Evolutionary conservation across 2,797 vertebrate genomes (phyloP).

Genomic region (Acanthornis magna): DNA sequence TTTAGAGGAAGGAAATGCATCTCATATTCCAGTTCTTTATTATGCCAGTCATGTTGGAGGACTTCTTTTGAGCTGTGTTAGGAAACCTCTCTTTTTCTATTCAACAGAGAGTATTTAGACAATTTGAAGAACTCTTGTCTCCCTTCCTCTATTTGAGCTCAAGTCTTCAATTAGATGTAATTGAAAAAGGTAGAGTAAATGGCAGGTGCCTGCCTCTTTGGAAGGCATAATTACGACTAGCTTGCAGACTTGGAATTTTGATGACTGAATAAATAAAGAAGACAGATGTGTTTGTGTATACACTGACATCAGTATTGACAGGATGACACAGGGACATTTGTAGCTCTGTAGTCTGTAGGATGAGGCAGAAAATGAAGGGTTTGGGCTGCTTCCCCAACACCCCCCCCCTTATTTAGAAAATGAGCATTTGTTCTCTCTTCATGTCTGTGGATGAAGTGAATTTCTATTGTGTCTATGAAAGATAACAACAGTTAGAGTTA

Average conservation of each 20-base stretch:
- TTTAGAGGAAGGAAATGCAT: neutral
- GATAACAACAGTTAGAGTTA: neutral
- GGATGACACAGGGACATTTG: neutral
- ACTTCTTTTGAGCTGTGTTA: neutral
- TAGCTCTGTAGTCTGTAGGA: neutral
- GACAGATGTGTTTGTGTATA: conserved; percentile 25
- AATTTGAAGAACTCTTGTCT: conserved; percentile 60
- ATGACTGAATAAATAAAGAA: conserved; percentile 54
- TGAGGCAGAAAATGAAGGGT: neutral
- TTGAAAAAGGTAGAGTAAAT: conserved; percentile 50
- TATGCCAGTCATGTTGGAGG: conserved; percentile 18
- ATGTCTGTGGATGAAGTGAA: neutral
- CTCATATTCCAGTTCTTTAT: neutral
- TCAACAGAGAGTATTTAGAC: conserved; percentile 36
- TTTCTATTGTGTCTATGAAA: neutral
- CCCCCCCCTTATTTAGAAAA: neutral
- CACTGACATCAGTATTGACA: neutral
- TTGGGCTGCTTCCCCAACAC: neutral
- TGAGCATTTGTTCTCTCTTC: neutral
- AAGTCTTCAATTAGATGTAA: conserved; percentile 55
- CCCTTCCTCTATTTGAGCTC: conserved; percentile 39
- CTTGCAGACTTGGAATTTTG: conserved; percentile 59
- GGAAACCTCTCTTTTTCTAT: conserved; percentile 12
- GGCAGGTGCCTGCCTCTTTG: conserved; percentile 55
- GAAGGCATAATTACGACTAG: conserved; percentile 41